Conservation (phyloP, 2,888 invertebrate genomes). For the Crematogaster levior region DNA sequence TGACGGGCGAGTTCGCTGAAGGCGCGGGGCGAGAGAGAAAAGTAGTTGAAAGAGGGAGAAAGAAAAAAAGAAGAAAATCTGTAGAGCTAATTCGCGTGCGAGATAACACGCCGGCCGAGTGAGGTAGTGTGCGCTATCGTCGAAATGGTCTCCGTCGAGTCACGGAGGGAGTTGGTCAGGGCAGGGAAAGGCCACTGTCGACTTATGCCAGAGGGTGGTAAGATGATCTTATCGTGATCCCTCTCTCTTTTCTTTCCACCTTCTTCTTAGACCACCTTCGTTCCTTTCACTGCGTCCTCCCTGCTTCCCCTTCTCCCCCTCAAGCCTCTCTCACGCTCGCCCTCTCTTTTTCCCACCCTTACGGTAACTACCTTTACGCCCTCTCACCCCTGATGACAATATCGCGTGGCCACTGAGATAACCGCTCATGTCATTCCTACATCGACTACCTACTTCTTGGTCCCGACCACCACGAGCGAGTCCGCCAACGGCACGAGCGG, state of each 20-base stretch:
- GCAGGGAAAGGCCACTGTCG: conserved; percentile 84
- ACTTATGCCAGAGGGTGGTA: conserved; percentile 78
- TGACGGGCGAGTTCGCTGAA: conserved; percentile 37
- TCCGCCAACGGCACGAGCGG: conserved; percentile 59
- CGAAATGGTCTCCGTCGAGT: conserved; percentile 81
- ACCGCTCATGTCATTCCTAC: conserved; percentile 85
- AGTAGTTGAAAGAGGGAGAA: background rate
- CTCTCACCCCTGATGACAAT: conserved; percentile 84
- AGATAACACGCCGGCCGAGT: conserved; percentile 81
- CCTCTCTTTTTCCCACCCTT: conserved; percentile 57
- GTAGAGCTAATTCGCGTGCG: conserved; percentile 85
- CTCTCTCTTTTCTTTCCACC: conserved; percentile 65
- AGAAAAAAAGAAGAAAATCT: conserved; percentile 79
- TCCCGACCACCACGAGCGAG: conserved; percentile 61
- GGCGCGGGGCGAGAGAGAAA: conserved; percentile 27
- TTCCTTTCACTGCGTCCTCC: conserved; percentile 52
- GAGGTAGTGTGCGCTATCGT: conserved; percentile 74
- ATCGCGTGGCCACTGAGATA: conserved; percentile 85
- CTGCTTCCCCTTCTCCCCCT: conserved; percentile 44
- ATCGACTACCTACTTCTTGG: conserved; percentile 83
- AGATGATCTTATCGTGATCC: conserved; percentile 80
- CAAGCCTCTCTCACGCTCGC: conserved; percentile 43
- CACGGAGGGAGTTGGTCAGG: conserved; percentile 79
- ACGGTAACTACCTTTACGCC: conserved; percentile 75
- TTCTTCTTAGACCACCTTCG: conserved; percentile 70